Evolutionary conservation across 2,797 vertebrate genomes (phyloP).

Genomic region (Acestrorhynchus altus): DNA sequence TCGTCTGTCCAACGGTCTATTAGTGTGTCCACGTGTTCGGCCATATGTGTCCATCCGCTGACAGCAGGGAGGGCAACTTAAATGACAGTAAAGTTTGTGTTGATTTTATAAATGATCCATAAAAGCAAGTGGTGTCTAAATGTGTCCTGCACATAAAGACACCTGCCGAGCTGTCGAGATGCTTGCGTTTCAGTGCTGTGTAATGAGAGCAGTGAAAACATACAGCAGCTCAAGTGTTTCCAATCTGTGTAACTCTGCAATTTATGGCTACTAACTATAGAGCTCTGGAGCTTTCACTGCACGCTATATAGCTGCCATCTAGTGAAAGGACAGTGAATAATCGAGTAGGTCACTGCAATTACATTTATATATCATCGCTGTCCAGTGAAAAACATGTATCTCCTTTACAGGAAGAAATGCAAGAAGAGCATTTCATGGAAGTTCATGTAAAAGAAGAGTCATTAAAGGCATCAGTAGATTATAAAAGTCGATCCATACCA

Average conservation of each 20-base stretch:
- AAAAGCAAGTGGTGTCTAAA: conserved; percentile 11
- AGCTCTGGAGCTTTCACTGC: neutral
- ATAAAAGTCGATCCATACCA: too few species aligned
- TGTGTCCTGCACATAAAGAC: neutral
- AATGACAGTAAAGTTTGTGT: neutral
- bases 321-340: neutral
- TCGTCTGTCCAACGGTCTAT: neutral
- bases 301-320: neutral
- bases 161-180: neutral
- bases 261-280: conserved; percentile 24
- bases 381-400: too few species aligned
- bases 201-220: conserved; percentile 21
- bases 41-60: neutral
- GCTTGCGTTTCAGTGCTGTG: conserved; percentile 1
- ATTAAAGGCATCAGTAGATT: too few species aligned
- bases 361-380: too few species aligned
- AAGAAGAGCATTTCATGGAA: too few species aligned
- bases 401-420: too few species aligned
- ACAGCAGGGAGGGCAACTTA: neutral
- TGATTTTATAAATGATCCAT: neutral
- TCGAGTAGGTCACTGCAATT: too few species aligned
- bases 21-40: neutral
- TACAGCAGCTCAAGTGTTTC: conserved; percentile 11
- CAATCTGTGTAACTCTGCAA: conserved; percentile 6
- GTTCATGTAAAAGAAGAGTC: too few species aligned